Evolutionary conservation across 1,140 invertebrate genomes (phyloP).

Genomic region (Cherax quadricarinatus): DNA sequence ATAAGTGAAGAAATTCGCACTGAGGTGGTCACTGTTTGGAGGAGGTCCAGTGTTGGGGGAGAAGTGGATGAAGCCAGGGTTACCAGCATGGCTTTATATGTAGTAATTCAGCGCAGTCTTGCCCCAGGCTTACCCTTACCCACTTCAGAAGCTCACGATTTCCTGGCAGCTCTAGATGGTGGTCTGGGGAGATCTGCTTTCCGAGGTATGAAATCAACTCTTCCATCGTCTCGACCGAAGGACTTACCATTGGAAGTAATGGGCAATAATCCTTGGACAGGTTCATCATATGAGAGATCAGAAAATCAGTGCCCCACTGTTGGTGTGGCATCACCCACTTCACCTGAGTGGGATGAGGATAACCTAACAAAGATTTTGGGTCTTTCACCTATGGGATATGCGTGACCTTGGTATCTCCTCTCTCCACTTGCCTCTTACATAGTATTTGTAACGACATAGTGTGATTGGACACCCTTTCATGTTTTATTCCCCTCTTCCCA

Average conservation of each 20-base stretch:
- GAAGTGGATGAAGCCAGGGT: constrained; percentile 61
- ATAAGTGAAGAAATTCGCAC: constrained; percentile 45
- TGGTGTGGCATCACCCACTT: constrained; percentile 57
- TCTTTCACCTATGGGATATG: constrained; percentile 61
- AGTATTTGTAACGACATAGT: background rate
- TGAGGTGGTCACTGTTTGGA: constrained; percentile 61
- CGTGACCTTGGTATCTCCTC: constrained; percentile 36
- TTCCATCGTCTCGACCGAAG: constrained; percentile 57
- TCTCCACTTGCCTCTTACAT: constrained; percentile 10
- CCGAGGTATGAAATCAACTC: constrained; percentile 48
- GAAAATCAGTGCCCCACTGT: constrained; percentile 25
- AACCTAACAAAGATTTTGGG: constrained; percentile 63
- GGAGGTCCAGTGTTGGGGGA: constrained; percentile 58
- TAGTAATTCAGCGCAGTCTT: constrained; percentile 64
- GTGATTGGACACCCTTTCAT: constrained; percentile 12
- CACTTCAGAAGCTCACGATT: constrained; percentile 46
- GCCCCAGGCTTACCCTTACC: constrained; percentile 58
- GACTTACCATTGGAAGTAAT: constrained; percentile 55
- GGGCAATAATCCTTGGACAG: constrained; percentile 5
- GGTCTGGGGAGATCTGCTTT: constrained; percentile 63
- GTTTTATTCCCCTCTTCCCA: constrained; percentile 15
- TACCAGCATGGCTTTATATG: constrained; percentile 63
- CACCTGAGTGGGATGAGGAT: constrained; percentile 65
- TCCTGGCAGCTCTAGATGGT: constrained; percentile 55
- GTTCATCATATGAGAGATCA: constrained; percentile 28